Base-by-base conservation (phyloP, 1,140 invertebrate species). In the Muscidifurax raptorellus region DNA sequence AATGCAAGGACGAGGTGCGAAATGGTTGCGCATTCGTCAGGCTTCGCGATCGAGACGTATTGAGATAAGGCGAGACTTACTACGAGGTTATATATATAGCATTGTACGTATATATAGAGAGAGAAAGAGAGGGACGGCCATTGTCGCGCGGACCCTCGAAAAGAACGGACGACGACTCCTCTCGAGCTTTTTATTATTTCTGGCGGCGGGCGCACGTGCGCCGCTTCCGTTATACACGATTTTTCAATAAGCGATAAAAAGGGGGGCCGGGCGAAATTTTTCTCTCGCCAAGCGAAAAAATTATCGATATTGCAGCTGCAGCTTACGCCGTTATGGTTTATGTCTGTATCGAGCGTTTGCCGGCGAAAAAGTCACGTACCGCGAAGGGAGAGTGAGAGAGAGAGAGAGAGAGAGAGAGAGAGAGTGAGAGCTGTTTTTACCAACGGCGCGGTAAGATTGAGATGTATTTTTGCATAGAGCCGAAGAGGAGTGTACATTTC, bases 21-120 rank as follows among this genome's bases (percentile, higher is more conserved):
- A 85, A 86, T 87, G 81, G 80, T 5, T 9, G 69, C 25, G 74
- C 66, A 87, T 87, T 84, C 81, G 82, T 87, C 81, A 87, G 66
- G 47, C 18, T 47, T 40, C 10, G 27, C 22, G 78, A 85, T 81
- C 80, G 76, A 80, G 81, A 86, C 83, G 75, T 77, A 80, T 80
- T 81, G 84, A 81, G 84, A 87, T 83, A 72, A 69, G 84, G n/a
- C 44, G 84, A 10, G 9, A 52, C 47, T 52, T 10, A 40, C 40
- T 40, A 10, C 10, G n/a, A 40, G 4, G 4, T 40, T 40, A 10
- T 40, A 22, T 52, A 12, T 47, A 12, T 47, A 18, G 2, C 15
- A 52, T 52, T 52, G 47, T 6, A 59, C 22, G 47, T 52, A 52
- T 52, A 18, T 18, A 18, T 22, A 52, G 15, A 52, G 18, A n/a